Base-by-base conservation (phyloP, 2,888 invertebrate species). In the Chalcosyrphus nemorum region DNA sequence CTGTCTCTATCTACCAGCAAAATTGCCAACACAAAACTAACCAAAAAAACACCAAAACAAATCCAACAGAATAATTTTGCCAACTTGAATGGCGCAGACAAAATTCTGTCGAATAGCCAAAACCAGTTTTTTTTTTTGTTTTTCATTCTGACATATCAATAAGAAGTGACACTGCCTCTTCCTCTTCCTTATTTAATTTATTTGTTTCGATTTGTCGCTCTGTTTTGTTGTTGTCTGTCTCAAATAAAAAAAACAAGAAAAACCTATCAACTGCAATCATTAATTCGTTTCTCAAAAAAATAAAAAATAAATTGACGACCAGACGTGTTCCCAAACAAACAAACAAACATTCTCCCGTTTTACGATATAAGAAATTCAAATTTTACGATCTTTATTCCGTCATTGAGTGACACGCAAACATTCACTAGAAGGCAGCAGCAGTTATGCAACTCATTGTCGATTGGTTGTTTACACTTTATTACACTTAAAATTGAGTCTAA, bases 401-500 rank as follows among this genome's bases (percentile, higher is more conserved):
- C 65, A 65, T 52, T 47, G 32, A 43, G 41, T 68, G 47, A 61
- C 80, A 75, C 41, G 70, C 61, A 66, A 63, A 6, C 43, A 63
- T 63, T 38, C 45, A 17, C 17, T 27, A 47, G 32, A 15, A n/a
- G 27, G n/a, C 38, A 43, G 45, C 65, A 59, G 32, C 57, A 38
- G 41, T 84, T 84, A 65, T 70, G 84, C 78, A 84, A 84, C 50
- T 17, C 81, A 81, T 56, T 70, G 68, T 78, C 63, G 35, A 63
- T 57, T 47, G 66, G 68, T 80, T 78, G 84, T 80, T 84, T 84
- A 75, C 80, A 80, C 74, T 84, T 84, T 84, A 80, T 84, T 84
- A 70, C 68, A 70, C 80, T 80, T 80, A 80, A 74, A 70, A 80
- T 84, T 74, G 84, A 41, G 52, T 63, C 68, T 84, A 84, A 84